Percentiles rank a stretch among this genome's conserved stretches.
Evolutionary conservation across 2,888 invertebrate species (phyloP).

Genomic region (Ischnus inquisitorius): DNA sequence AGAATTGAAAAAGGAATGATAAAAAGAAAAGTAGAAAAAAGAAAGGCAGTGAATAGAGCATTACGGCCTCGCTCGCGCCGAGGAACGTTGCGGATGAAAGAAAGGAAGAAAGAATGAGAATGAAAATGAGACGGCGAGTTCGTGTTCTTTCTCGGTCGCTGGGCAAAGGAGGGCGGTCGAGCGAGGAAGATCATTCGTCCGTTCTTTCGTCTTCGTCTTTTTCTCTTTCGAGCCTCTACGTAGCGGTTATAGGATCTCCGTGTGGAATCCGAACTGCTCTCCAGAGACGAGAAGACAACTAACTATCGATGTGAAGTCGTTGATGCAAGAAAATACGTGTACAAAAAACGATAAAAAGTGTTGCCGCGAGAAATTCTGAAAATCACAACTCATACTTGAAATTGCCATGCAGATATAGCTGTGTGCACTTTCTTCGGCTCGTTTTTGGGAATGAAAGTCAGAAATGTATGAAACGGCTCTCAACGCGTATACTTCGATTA

Average conservation of each 20-base stretch:
- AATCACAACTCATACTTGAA: neutral
- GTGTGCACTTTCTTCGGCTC: neutral
- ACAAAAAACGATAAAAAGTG: too few species aligned
- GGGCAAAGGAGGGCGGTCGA: conserved; percentile 22
- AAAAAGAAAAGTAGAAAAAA: conserved; percentile 4
- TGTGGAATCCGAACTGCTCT: conserved; percentile 16
- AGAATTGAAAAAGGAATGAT: conserved; percentile 2
- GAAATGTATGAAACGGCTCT: neutral
- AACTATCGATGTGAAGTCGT: neutral
- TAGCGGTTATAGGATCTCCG: conserved; percentile 13
- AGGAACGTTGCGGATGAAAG: conserved; percentile 25
- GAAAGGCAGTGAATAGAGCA: conserved; percentile 24
- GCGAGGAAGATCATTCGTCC: conserved; percentile 37
- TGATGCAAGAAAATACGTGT: neutral
- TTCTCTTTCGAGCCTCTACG: neutral
- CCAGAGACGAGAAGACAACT: conserved; percentile 7
- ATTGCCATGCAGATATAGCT: neutral
- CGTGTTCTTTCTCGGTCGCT: conserved; percentile 32
- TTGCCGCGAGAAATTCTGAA: too few species aligned
- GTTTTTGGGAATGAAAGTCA: neutral
- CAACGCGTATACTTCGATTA: conserved; percentile 1
- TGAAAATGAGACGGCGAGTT: conserved; percentile 36
- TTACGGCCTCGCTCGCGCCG: conserved; percentile 3
- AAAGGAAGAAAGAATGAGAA: conserved; percentile 3
- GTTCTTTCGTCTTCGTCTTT: neutral